Conservation (phyloP, 37 sponge, comb jelly and placozoan genomes). For the Bolinopsis microptera region DNA sequence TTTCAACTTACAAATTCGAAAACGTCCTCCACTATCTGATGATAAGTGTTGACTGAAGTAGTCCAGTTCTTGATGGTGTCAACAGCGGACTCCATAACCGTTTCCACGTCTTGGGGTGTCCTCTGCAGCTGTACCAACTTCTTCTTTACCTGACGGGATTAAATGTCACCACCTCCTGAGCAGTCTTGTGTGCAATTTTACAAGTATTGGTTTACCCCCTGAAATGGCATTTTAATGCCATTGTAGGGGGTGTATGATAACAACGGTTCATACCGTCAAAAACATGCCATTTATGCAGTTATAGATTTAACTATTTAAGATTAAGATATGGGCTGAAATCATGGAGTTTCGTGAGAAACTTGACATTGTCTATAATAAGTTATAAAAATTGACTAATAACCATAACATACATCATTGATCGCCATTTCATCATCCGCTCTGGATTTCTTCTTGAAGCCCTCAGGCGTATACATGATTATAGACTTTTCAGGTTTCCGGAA, state of each 20-base stretch:
- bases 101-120: constrained; percentile 31
- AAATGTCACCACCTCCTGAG: too few relatives aligned
- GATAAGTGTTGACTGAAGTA: constrained; percentile 24
- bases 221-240: too few relatives aligned
- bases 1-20: constrained; percentile 63
- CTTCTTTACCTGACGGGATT: constrained; percentile 24
- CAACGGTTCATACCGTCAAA: too few relatives aligned
- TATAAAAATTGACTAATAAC: too few relatives aligned
- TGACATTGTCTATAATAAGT: too few relatives aligned
- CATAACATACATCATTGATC: constrained; percentile 9
- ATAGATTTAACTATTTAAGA: too few relatives aligned
- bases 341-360: too few relatives aligned
- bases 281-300: too few relatives aligned
- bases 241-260: too few relatives aligned
- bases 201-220: too few relatives aligned
- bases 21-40: constrained; percentile 61
- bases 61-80: constrained; percentile 50
- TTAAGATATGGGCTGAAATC: too few relatives aligned
- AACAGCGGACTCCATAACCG: not conserved
- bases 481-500: constrained; percentile 40
- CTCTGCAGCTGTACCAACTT: not conserved
- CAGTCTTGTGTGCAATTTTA: too few relatives aligned
- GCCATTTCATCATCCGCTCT: constrained; percentile 55
- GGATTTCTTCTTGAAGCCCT: constrained; percentile 59
- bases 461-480: not conserved